Percentiles rank a stretch among this genome's conserved stretches.
These are phyloP conservation scores for Aphodius sticticus DNA, from an alignment of 2,888 invertebrate genomes.

Conservation along the genomic window DNA sequence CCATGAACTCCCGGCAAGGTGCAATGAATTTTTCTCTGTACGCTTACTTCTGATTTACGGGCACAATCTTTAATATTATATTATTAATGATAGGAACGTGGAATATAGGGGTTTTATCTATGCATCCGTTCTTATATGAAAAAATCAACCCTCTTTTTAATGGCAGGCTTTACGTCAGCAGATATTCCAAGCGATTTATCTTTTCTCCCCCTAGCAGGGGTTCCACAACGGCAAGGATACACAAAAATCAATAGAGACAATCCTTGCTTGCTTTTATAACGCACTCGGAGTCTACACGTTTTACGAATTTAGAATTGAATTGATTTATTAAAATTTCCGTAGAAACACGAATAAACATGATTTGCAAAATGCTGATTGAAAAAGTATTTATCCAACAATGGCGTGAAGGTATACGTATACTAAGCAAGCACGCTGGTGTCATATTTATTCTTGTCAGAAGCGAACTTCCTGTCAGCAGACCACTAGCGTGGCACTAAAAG, in stretches of 20 bases:
- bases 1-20: conserved; percentile 43
- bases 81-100: background rate
- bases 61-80: background rate
- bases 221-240: background rate
- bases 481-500: background rate
- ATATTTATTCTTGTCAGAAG: background rate
- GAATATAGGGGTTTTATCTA: too few relatives aligned
- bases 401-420: background rate
- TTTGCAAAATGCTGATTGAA: background rate
- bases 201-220: background rate
- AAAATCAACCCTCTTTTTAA: conserved; percentile 4
- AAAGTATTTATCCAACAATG: too few relatives aligned
- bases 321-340: too few relatives aligned
- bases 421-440: background rate
- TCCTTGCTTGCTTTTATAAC: too few relatives aligned
- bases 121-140: background rate
- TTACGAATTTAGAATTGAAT: too few relatives aligned
- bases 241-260: background rate
- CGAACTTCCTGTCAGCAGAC: background rate
- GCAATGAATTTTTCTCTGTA: conserved; percentile 37
- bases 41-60: background rate
- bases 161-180: background rate
- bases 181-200: background rate
- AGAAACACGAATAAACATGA: too few relatives aligned
- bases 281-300: too few relatives aligned